Evolutionary conservation across 2,797 vertebrate species (phyloP), one percentile per base, ranked within the genome.

Genomic region (Bradypodion pumilum): DNA sequence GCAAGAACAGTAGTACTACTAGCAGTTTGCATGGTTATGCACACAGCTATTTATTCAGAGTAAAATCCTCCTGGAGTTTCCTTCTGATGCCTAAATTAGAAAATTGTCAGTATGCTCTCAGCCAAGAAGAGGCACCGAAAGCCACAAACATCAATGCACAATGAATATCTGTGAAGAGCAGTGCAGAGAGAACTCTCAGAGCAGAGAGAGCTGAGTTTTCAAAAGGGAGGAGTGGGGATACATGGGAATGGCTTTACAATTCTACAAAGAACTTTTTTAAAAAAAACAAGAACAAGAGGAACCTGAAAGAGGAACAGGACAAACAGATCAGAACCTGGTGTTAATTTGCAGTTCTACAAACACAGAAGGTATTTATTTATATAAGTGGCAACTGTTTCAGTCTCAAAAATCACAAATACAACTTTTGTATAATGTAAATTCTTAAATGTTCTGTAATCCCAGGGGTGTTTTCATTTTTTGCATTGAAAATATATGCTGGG

Each of bases 381-480:
- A 80, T 65, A 86, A 86, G 72, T 91, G 88, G 87, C 46, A 90
- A 85, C 65, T 80, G 62, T 92, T 94, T 93, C 83, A 74, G 86
- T 88, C 2, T 19, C 74, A 87, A 91, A n/a, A 93, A 92, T 79
- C 10, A 0, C 85, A 88, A 89, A 0, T 5, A 86, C 81, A 90
- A 93, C 88, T 93, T 44, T 89, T 87, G 90, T 27, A 27, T 90
- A 87, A 93, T 86, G 81, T 84, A 89, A 78, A 88, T 89, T 89
- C 89, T 94, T 92, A 92, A 90, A 93, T 88, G 76, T 89, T 92
- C 85, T 90, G 81, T 92, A 93, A 93, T 93, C 90, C 91, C 86
- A 87, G 89, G 87, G 91, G 90, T 84, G 89, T 91, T 87, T 92
- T 94, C 91, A 86, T 91, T 94, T n/a, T 0, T 86, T 89, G 78